These are phyloP conservation scores for Zophobas atratus DNA, from an alignment of 1,140 invertebrate species.

Conservation along the genomic window DNA sequence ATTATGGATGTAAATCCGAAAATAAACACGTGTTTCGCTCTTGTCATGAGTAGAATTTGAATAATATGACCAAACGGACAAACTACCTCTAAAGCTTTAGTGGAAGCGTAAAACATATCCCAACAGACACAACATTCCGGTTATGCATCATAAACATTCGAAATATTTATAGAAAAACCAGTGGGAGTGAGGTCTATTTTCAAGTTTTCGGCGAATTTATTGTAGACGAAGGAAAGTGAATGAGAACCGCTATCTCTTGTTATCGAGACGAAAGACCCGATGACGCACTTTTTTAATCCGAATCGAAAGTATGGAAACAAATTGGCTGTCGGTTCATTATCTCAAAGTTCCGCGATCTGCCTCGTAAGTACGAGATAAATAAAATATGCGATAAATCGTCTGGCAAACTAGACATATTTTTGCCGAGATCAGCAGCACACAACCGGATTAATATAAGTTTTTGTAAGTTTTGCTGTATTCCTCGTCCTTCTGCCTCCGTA, in stretches of 20 bases:
- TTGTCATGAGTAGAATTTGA: constrained; percentile 28
- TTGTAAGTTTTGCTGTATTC: constrained; percentile 38
- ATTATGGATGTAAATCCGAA: constrained; percentile 36
- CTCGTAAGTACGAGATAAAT: constrained; percentile 49
- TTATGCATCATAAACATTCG: constrained; percentile 7
- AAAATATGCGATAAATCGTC: constrained; percentile 49
- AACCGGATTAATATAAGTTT: constrained; percentile 35
- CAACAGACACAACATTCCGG: neutral
- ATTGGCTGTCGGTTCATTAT: constrained; percentile 16
- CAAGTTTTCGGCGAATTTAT: neutral
- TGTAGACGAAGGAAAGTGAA: neutral
- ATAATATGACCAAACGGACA: constrained; percentile 13
- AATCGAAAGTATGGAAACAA: neutral
- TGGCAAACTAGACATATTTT: constrained; percentile 47
- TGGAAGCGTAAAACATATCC: no score
- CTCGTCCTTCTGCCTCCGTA: constrained; percentile 17
- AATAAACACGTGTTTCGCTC: constrained; percentile 31
- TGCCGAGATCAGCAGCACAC: constrained; percentile 39
- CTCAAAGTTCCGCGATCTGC: constrained; percentile 24
- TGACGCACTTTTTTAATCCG: neutral
- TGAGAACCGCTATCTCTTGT: neutral
- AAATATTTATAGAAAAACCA: constrained; percentile 23
- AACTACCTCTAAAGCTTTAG: no score
- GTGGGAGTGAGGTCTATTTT: constrained; percentile 21
- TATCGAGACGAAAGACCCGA: neutral